Percentiles rank a stretch among this genome's conserved stretches.
Evolutionary conservation across 2,888 invertebrate species (phyloP).

Genomic region (Melanophora roralis): DNA sequence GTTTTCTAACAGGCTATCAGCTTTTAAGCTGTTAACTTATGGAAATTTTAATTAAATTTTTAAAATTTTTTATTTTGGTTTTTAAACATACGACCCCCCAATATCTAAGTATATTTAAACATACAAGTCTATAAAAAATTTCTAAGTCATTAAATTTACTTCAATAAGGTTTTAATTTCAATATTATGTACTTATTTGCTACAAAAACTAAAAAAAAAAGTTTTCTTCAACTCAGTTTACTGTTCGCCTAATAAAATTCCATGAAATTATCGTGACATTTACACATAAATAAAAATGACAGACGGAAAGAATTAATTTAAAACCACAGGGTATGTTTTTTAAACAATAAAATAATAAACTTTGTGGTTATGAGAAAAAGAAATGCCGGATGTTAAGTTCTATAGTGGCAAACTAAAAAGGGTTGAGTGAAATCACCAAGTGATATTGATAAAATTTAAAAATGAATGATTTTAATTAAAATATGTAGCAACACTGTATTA

Average conservation of each 20-base stretch:
- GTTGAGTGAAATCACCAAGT: no score
- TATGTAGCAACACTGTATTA: no score
- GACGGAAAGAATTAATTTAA: constrained; percentile 14
- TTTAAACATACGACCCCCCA: neutral
- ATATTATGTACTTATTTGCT: no score
- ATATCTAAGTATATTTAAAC: no score
- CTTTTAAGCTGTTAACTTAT: neutral
- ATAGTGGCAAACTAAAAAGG: no score
- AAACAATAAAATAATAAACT: neutral
- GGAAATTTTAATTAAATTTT: no score
- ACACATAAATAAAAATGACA: constrained; percentile 54
- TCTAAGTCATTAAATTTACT: neutral
- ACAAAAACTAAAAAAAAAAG: neutral
- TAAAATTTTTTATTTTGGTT: neutral
- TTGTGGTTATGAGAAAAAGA: no score
- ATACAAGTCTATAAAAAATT: no score
- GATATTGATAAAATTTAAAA: no score
- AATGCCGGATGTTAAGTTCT: neutral
- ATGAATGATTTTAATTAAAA: no score
- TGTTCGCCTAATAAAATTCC: constrained; percentile 64
- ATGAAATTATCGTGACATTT: constrained; percentile 67
- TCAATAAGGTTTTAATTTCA: no score
- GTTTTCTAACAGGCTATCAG: constrained; percentile 31
- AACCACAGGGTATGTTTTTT: constrained; percentile 38
- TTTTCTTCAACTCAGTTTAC: constrained; percentile 9